A percentile compares a stretch with the other conserved stretches of the same genome.
Evolutionary conservation across 1,140 invertebrate species (phyloP).

Genomic region (Pectinophora gossypiella): DNA sequence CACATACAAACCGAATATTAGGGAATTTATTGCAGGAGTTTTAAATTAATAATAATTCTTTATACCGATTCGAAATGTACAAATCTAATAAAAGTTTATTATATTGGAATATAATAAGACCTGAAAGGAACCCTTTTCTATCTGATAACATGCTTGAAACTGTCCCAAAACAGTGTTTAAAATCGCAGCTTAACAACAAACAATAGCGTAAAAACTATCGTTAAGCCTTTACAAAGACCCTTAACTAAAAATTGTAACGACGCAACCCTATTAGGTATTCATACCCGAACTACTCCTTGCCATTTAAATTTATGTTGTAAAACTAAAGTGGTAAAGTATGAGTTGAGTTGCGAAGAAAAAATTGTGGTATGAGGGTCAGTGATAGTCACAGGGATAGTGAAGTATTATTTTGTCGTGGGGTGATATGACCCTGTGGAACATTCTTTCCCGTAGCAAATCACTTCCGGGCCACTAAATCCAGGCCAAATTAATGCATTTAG

Average conservation of each 20-base stretch:
- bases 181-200: not conserved
- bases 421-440: constrained; percentile 40
- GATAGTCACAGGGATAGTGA: not conserved
- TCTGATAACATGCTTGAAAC: too few species aligned
- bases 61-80: too few species aligned
- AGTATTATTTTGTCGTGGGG: too few species aligned
- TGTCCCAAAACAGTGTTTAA: not conserved
- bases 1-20: too few species aligned
- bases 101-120: too few species aligned
- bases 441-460: constrained; percentile 73
- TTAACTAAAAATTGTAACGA: constrained; percentile 2
- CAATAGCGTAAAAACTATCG: constrained; percentile 1
- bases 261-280: not conserved
- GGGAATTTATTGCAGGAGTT: too few species aligned
- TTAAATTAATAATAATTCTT: too few species aligned
- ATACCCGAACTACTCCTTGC: not conserved
- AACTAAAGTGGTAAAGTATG: constrained; percentile 21
- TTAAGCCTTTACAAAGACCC: not conserved
- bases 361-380: constrained; percentile 17
- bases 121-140: too few species aligned
- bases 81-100: too few species aligned
- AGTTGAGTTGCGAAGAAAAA: constrained; percentile 22
- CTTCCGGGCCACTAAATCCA: constrained; percentile 73
- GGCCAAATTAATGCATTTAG: constrained; percentile 23
- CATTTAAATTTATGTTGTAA: constrained; percentile 39